Conservation (phyloP, 2,888 invertebrate genomes). For the Nemapogon koenigi region DNA sequence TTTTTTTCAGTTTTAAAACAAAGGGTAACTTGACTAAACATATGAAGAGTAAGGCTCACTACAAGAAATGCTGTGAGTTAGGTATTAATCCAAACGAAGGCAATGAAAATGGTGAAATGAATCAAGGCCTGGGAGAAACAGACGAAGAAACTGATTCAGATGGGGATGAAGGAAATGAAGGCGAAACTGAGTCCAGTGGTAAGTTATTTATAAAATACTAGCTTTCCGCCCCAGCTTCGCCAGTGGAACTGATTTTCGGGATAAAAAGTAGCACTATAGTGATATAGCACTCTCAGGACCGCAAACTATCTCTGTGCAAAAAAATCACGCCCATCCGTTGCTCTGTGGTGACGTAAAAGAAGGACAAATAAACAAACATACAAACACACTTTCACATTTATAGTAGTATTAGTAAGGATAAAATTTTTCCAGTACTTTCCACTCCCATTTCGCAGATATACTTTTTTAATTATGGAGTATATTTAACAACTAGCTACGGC, state of each 20-base stretch:
- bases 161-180: constrained; percentile 66
- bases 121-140: constrained; percentile 64
- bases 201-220: too few species aligned
- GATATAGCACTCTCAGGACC: neutral
- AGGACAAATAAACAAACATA: neutral
- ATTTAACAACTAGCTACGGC: too few species aligned
- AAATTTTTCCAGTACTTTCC: too few species aligned
- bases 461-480: too few species aligned
- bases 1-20: constrained; percentile 87
- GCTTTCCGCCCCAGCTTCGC: too few species aligned
- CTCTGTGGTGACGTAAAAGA: neutral
- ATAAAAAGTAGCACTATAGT: neutral
- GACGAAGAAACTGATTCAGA: constrained; percentile 73
- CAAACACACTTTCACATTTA: neutral
- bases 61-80: constrained; percentile 87
- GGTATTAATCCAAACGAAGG: constrained; percentile 81
- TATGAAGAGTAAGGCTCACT: constrained; percentile 98
- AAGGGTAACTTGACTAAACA: constrained; percentile 98
- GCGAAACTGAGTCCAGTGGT: constrained; percentile 73
- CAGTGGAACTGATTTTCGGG: neutral
- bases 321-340: neutral
- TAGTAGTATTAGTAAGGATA: too few species aligned
- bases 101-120: constrained; percentile 63
- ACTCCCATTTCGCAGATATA: too few species aligned
- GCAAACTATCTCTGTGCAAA: neutral